Evolutionary conservation across 2,797 vertebrate species (phyloP), one percentile per base, ranked within the genome.

Genomic region (Myotis findleyi): DNA sequence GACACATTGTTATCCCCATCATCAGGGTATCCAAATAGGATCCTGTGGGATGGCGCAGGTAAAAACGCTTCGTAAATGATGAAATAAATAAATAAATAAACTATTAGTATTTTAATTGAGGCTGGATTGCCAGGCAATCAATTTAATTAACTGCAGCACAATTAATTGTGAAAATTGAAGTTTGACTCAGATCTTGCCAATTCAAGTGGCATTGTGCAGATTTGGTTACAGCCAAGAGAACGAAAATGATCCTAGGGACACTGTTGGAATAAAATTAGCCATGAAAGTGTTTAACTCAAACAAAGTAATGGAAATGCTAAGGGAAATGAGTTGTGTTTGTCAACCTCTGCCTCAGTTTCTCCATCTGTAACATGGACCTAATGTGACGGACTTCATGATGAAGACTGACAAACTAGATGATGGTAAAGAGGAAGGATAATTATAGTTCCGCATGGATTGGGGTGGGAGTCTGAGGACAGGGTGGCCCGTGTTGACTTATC

Each of bases 1-100:
- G 23, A 41, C 25, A 13, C 0, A 5, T 27, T 44, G 6, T 23
- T 16, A 36, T 49, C 17, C 64, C 30, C 7, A 59, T 25, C 3
- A 7, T 27, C 18, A 25, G 30, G 30, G 44, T 21, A 12, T 30
- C 4, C 18, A 53, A 55, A 30, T 0, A 30, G 49, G 36, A 75
- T 38, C 38, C 75, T 57, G 69, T 1, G n/a, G 77, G n/a, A 86
- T 0, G 62, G 73, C 0, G 55, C 66, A 47, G 51, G 30, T 10
- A 55, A 11, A 71, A 10, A 53, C 1, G 41, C 53, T 86, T 30
- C 25, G 9, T 79, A 33, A 90, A n/a, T 2, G 8, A 92, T 21
- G 6, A 94, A 96, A 89, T 85, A 38, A 38, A 38, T 38, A 95
- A 93, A 90, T 94, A 95, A 89, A 95, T 92, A 89, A 97, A 87